These are phyloP conservation scores for Monomorium pharaonis DNA, from an alignment of 1,140 invertebrate genomes.

Conservation along the genomic window DNA sequence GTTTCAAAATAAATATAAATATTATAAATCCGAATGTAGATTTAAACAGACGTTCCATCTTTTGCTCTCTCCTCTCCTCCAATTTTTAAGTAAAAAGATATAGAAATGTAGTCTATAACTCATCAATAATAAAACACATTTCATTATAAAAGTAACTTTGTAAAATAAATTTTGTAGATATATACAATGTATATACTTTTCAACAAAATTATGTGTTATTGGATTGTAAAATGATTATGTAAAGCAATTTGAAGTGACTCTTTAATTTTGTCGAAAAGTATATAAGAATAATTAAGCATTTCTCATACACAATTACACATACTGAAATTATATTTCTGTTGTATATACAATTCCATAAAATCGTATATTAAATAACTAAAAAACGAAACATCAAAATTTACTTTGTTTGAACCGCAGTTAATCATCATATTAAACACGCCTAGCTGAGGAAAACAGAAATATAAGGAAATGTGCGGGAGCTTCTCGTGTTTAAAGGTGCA, in stretches of 20 bases:
- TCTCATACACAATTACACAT: background rate
- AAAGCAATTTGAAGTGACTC: background rate
- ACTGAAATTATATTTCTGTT: background rate
- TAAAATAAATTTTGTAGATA: background rate
- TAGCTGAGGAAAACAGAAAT: background rate
- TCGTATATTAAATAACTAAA: background rate
- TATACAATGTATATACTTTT: too few species aligned
- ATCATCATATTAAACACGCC: background rate
- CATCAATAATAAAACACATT: conserved; percentile 7
- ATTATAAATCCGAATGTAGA: background rate
- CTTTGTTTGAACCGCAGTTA: background rate
- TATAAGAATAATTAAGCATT: background rate
- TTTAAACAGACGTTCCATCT: background rate
- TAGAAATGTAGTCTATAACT: background rate
- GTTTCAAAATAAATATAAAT: background rate
- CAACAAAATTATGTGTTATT: background rate
- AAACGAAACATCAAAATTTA: background rate
- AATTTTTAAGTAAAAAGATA: background rate
- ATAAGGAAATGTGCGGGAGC: background rate
- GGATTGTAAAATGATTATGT: background rate
- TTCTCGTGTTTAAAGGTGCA: conserved; percentile 5
- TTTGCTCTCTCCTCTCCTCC: too few species aligned
- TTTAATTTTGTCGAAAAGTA: background rate
- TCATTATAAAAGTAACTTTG: background rate
- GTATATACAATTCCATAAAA: background rate